Base-by-base conservation (phyloP, 2,888 invertebrate species). In the Mechanitis messenoides region DNA sequence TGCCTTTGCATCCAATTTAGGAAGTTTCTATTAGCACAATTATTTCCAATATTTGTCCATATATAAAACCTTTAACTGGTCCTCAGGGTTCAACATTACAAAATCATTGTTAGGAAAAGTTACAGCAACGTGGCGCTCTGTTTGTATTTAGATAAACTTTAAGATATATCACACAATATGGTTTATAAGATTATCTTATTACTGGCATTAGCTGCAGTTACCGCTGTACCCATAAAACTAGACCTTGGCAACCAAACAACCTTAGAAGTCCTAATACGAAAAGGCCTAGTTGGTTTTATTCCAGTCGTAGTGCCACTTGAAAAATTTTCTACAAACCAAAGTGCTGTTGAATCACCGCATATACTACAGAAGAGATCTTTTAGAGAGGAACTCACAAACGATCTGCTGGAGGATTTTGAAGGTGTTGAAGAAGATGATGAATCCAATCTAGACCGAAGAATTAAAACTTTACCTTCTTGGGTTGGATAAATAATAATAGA, bases 391-490 rank as follows among this genome's bases (percentile, higher is more conserved):
- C 80, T 81, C 0, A 81, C 77, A 68, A 83, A 81, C 62, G 88
- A 87, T 61, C 71, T 90, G 33, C 67, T 89, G 55, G 80, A 81
- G n/a, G 78, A 82, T 57, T 74, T 78, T n/a, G 87, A 89, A 5
- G 81, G 77, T 3, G 71, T 79, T 2, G 71, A 79, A 54, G 85
- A 85, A 47, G 79, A 78, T 50, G 80, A 79, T 2, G 64, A 83
- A 7, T 73, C 79, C 1, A 78, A 80, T 63, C 62, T 88, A 1
- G 85, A 85, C 5, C 79, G 90, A 62, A 85, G 85, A 72, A 89
- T 90, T 53, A 89, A 85, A 72, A 84, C 87, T 62, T 75, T 90
- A 9, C 90, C 90, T 2, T 78, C 87, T 6, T 90, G 85, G 85
- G 75, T 80, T 50, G 90, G 89, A 57, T 85, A 80, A 50, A 50